Percentiles rank a stretch among this genome's conserved stretches.
These are phyloP conservation scores for Drosophila trapezifrons DNA, from an alignment of 1,140 invertebrate species.

Conservation along the genomic window DNA sequence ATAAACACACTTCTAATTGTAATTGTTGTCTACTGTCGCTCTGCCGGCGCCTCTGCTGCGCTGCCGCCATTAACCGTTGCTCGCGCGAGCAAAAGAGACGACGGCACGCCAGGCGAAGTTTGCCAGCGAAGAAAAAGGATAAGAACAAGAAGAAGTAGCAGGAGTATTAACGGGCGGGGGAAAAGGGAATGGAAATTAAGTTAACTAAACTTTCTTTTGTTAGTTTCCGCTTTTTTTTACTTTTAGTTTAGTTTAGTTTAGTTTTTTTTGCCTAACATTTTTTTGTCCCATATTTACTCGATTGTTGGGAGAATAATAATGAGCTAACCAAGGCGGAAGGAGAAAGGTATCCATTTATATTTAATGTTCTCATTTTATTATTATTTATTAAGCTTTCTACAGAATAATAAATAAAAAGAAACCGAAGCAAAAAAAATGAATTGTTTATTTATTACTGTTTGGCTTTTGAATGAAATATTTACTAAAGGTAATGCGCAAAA, in stretches of 20 bases:
- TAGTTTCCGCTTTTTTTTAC: conserved; percentile 9
- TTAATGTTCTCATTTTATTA: neutral
- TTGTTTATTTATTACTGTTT: neutral
- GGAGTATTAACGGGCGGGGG: neutral
- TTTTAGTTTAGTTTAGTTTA: neutral
- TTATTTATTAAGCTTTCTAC: neutral
- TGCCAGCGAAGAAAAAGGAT: conserved; percentile 8
- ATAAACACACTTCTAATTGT: conserved; percentile 71
- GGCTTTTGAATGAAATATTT: neutral
- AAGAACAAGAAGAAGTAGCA: neutral
- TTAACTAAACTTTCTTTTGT: conserved; percentile 12
- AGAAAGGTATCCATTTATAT: neutral
- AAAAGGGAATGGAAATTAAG: conserved; percentile 4
- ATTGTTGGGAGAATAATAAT: conserved; percentile 4
- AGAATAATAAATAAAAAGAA: neutral
- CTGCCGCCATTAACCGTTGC: conserved; percentile 26
- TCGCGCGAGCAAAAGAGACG: conserved; percentile 18
- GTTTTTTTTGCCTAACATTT: conserved; percentile 7
- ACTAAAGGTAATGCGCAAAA: neutral
- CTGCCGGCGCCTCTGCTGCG: conserved; percentile 19
- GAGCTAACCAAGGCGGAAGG: neutral
- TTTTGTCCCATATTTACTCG: neutral
- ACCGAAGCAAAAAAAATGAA: too few relatives aligned
- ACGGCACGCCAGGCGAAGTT: conserved; percentile 17
- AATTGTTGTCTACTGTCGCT: conserved; percentile 60